Conservation (phyloP, 2,113 vertebrate genomes). For the Grallaria varia region DNA sequence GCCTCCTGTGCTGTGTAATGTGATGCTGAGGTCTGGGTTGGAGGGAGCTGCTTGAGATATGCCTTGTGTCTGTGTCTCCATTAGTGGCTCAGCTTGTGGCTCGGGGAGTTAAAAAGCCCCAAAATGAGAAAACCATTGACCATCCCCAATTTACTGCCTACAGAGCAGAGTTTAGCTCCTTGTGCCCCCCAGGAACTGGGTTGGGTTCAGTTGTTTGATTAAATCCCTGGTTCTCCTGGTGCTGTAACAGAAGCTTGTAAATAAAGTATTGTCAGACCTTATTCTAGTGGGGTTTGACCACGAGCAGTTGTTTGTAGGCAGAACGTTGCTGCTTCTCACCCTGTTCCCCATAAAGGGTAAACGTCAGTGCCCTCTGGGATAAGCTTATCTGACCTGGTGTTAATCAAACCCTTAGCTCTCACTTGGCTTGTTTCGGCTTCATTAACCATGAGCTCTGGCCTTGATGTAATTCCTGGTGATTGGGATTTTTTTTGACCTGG, state of each 20-base stretch:
- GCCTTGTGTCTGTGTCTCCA: neutral
- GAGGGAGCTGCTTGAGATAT: neutral
- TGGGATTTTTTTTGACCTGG: neutral
- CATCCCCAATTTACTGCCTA: neutral
- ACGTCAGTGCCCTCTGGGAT: neutral
- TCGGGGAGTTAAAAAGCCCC: neutral
- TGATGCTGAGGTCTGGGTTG: neutral
- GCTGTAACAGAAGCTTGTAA: neutral
- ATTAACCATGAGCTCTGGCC: neutral
- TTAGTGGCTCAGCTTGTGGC: neutral
- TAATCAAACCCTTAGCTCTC: neutral
- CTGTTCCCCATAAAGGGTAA: neutral
- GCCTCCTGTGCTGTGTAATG: accelerated
- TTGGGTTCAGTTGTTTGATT: neutral
- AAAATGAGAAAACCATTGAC: neutral
- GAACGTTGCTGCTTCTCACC: neutral
- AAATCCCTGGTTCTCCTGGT: neutral
- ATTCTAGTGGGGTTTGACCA: neutral
- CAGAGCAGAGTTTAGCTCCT: neutral
- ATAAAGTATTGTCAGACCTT: neutral
- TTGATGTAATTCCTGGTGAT: neutral
- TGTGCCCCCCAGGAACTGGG: neutral
- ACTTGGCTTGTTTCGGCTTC: neutral
- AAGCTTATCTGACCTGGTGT: neutral
- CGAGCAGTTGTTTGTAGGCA: neutral